These are phyloP conservation scores for Odiellus spinosus DNA, from an alignment of 2,888 invertebrate genomes.

Conservation along the genomic window DNA sequence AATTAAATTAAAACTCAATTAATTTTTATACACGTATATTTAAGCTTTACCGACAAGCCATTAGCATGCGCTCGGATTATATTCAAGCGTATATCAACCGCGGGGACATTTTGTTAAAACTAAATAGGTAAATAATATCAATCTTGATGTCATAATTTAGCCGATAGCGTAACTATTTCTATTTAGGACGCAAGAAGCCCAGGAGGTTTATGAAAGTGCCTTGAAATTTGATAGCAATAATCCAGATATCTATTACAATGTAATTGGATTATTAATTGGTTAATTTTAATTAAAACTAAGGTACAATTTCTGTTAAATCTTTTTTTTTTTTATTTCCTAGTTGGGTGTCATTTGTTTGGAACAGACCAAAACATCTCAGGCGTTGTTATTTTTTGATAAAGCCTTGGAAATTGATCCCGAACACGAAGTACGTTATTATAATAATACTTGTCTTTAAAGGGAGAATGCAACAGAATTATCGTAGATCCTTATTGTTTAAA, in stretches of 20 bases:
- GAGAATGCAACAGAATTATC: too few relatives aligned
- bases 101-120: conserved; percentile 83
- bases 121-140: conserved; percentile 42
- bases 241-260: conserved; percentile 87
- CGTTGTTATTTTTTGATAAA: conserved; percentile 77
- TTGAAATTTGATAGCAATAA: conserved; percentile 81
- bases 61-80: conserved; percentile 92
- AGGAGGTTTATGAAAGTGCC: conserved; percentile 83
- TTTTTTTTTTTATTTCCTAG: conserved; percentile 33
- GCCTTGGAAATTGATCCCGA: conserved; percentile 83
- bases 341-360: conserved; percentile 86
- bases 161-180: background rate
- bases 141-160: background rate
- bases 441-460: too few relatives aligned
- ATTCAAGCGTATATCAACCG: conserved; percentile 92
- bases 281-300: background rate
- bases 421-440: conserved; percentile 42
- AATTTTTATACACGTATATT: background rate
- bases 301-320: background rate
- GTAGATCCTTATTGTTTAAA: too few relatives aligned
- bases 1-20: background rate
- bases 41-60: conserved; percentile 70
- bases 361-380: conserved; percentile 77
- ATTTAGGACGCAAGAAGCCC: conserved; percentile 66
- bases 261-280: conserved; percentile 39